phyloP scores from a whole-genome alignment of 2,113 vertebrate species.

The Vireo altiloquus region DNA sequence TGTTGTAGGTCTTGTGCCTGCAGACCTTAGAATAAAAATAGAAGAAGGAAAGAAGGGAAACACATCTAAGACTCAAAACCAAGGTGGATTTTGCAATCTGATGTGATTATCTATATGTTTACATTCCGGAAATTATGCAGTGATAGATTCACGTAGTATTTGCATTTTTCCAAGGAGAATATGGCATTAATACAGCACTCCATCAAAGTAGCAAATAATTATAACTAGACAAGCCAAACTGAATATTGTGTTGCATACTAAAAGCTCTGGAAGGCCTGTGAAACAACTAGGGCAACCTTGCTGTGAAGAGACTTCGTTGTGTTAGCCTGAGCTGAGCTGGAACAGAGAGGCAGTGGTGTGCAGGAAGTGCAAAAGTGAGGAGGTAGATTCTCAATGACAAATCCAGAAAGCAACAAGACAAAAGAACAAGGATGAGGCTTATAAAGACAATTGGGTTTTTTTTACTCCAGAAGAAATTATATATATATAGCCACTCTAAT shows the following conservation, averaged over 20 bases:
- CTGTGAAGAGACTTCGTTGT: not conserved
- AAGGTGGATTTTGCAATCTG: not conserved
- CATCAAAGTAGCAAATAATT: not conserved
- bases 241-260: not conserved
- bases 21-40: not conserved
- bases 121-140: not conserved
- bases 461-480: not conserved
- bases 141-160: not conserved
- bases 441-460: not conserved
- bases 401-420: not conserved
- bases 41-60: not conserved
- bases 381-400: not conserved
- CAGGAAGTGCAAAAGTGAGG: not conserved
- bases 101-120: not conserved
- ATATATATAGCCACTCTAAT: not conserved
- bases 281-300: not conserved
- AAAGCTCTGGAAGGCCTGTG: not conserved
- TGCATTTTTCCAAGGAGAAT: not conserved
- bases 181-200: not conserved
- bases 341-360: not conserved
- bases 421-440: not conserved
- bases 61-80: not conserved
- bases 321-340: not conserved
- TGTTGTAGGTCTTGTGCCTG: not conserved
- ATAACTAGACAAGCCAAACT: not conserved